Evolutionary conservation across 2,888 invertebrate species (phyloP), one percentile per base, ranked within the genome.

Genomic region (Gisinianus flammeolus): DNA sequence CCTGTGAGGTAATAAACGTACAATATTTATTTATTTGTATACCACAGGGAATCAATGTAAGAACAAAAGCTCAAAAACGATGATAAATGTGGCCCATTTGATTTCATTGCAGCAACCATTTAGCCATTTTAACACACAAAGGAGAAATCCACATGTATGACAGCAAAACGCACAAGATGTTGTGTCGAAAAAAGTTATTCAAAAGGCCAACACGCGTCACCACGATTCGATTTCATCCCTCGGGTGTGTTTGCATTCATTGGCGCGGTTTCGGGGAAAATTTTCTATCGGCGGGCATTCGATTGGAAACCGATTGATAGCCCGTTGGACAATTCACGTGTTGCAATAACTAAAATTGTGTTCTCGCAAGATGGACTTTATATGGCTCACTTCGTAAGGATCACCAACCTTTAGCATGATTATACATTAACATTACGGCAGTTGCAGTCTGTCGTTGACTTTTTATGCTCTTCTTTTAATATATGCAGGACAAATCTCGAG

Each of bases 61-160:
- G n/a, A n/a, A n/a, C n/a, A n/a, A n/a, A n/a, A n/a, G n/a, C n/a
- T n/a, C n/a, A n/a, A n/a, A n/a, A n/a, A n/a, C n/a, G n/a, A n/a
- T n/a, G n/a, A n/a, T n/a, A n/a, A n/a, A n/a, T n/a, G 22, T 24
- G 1, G 56, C 22, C 1, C 22, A 22, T 58, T 58, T 58, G 12
- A 1, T 26, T 31, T 22, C 58, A 35, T 56, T 75, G n/a, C 62
- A 84, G 84, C 6, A 78, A 80, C 35, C 81, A 82, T 74, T 78
- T 83, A 3, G 78, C 81, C 1, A 79, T 82, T 66, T 54, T 62
- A 8, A 83, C 83, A 0, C 56, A 66, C 35, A 78, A 74, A 28
- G 84, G 84, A 0, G 81, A 82, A 64, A 28, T 83, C 0, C 81
- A 83, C 64, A 71, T 83, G 24, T 84, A 82, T 77, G 83, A 84